Evolutionary conservation across 2,797 vertebrate genomes (phyloP), one percentile per base, ranked within the genome.

Genomic region (Karalla daura): DNA sequence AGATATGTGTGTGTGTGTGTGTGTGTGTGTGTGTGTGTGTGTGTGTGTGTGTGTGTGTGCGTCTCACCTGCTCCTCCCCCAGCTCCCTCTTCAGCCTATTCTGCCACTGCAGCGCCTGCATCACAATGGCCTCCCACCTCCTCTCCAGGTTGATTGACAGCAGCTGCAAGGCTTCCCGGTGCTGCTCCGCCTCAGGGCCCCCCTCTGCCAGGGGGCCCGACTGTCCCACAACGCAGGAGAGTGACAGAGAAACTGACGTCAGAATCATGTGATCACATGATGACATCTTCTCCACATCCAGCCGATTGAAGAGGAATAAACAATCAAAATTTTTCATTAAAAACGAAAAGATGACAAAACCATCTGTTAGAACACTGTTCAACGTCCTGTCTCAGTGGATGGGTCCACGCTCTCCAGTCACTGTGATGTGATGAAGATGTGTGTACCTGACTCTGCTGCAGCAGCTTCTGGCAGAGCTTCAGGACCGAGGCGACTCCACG

Each of bases 81-180:
- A 96, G 62, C 74, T 92, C 93, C 70, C 91, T 93, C 85, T 94
- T 95, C 52, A 99, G 94, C 61, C 96, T 83, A 49, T 93, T 96
- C 89, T 97, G 96, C 98, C 98, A 99, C 89, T 99, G 98, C 83
- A 98, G 95, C 28, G 95, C 93, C 92, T 99, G 98, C 96, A 98
- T 98, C 84, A 99, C 95, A 58, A 99, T 98, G 61, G 98, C 98
- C 91, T 99, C 98, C 97, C 98, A 99, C 75, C 97, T 90, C 66
- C 98, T 93, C 91, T 98, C 97, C 27, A 99, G 95, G 90, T 99
- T 99, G 74, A 99, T 96, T 0, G 95, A 96, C 72, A 98, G 93
- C 83, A 98, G 52, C 91, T 97, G 96, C 90, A 99, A 94, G 66
- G 96, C 86, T 80, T 88, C 83, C 9, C 80, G 76, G 78, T 89